Evolutionary conservation across 2,113 vertebrate species (phyloP), one percentile per base, ranked within the genome.

Genomic region (Monarcha castaneiventris): DNA sequence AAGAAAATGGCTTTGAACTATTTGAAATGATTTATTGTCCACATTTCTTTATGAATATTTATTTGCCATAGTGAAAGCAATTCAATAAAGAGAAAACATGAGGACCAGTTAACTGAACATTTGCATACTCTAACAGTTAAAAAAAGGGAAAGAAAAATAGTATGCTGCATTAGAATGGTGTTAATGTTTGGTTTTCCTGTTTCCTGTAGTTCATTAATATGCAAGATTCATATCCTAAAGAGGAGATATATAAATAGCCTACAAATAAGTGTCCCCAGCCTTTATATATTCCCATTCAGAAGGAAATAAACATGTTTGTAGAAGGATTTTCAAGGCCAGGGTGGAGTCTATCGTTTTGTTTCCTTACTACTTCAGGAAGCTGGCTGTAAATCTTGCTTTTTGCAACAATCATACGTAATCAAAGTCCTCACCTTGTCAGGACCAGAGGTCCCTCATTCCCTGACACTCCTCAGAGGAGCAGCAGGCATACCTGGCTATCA

Each of bases 1-100:
- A 96, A 86, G 90, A 95, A 97, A 96, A 97, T 91, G 90, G 66
- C 84, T 97, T 97, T 97, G 94, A 97, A 97, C 84, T 96, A 91
- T 94, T 96, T 94, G 85, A 95, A 96, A 93, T 95, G 46, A 97
- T 97, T 97, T 96, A 97, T 97, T 97, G 94, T 96, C 95, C 94
- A 73, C 80, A 68, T 90, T 97, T 96, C 95, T 94, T 94, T 97
- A 97, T 97, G 97, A 97, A 97, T 97, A 97, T 97, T 97, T 97
- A 97, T 97, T 97, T 97, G 92, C 83, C 80, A 92, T 59, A 90
- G 77, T 73, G 76, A 97, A 94, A 97, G 94, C 96, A 94, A 97
- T 96, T 97, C 89, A 94, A 95, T 96, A 96, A 97, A 93, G 79
- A 93, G 92, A 96, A 97, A 97, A 94, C 96, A 96, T 61, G 77